Evolutionary conservation across 1,140 invertebrate species (phyloP).

Genomic region (Sesamia nonagrioides): DNA sequence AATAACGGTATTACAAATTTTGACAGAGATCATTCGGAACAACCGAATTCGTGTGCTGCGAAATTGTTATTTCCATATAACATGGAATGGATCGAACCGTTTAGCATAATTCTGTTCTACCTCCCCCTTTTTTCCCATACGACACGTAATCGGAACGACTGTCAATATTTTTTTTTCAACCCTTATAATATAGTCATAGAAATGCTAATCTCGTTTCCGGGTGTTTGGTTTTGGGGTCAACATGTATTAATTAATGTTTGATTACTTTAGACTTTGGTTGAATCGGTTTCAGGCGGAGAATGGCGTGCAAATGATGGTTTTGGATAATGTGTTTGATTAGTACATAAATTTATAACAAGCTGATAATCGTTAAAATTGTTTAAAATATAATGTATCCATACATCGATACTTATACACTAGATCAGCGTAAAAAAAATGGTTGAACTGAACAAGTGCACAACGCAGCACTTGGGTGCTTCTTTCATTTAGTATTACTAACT

Average conservation of each 20-base stretch:
- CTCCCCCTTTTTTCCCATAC: not conserved
- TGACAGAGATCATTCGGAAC: constrained; percentile 20
- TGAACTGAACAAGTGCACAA: too few species aligned
- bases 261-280: not conserved
- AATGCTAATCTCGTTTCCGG: constrained; percentile 21
- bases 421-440: too few species aligned
- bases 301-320: not conserved
- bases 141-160: constrained; percentile 35
- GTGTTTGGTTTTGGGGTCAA: not conserved
- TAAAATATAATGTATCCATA: too few species aligned
- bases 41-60: constrained; percentile 26
- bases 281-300: not conserved
- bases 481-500: too few species aligned
- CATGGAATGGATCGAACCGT: constrained; percentile 36
- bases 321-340: not conserved
- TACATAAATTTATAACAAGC: too few species aligned
- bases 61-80: constrained; percentile 44
- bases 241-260: constrained; percentile 10
- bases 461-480: too few species aligned
- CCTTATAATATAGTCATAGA: constrained; percentile 40
- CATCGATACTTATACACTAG: too few species aligned
- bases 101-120: constrained; percentile 35
- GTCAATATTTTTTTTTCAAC: constrained; percentile 37
- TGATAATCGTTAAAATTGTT: too few species aligned
- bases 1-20: too few species aligned